Conservation (phyloP, 2,113 vertebrate genomes). For the Catharus fuscescens region DNA sequence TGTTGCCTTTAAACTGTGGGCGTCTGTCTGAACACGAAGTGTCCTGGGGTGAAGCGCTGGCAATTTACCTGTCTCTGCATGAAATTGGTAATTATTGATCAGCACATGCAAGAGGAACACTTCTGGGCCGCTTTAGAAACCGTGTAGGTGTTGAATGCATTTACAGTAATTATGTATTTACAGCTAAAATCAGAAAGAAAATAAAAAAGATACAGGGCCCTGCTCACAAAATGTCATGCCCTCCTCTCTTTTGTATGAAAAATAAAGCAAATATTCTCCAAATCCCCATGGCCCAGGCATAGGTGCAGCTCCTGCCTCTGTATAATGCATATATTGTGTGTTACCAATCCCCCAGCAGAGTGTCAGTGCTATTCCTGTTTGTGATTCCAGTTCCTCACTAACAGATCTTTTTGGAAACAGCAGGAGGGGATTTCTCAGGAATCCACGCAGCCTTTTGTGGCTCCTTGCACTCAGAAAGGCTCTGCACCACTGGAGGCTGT, state of each 20-base stretch:
- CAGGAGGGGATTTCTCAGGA: slow-evolving; percentile 1
- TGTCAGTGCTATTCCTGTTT: background rate
- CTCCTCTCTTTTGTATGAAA: slow-evolving; percentile 14
- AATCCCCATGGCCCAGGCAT: background rate
- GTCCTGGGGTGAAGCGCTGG: slow-evolving; percentile 45
- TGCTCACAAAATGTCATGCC: slow-evolving; percentile 5
- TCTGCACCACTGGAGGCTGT: background rate
- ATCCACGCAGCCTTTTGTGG: background rate
- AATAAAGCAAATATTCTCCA: background rate
- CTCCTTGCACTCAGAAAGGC: background rate
- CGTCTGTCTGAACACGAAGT: slow-evolving; percentile 40
- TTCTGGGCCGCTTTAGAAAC: slow-evolving; percentile 2
- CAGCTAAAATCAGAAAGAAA: slow-evolving; percentile 18
- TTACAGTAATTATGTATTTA: slow-evolving; percentile 58
- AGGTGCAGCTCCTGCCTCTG: background rate
- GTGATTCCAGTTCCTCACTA: background rate
- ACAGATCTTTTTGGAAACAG: background rate
- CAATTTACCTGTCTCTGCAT: slow-evolving; percentile 67
- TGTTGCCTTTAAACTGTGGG: slow-evolving; percentile 39
- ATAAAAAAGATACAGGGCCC: background rate
- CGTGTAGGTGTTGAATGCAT: slow-evolving; percentile 23
- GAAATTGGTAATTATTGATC: slow-evolving; percentile 63
- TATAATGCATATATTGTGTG: background rate
- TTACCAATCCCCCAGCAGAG: background rate
- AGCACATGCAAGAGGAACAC: slow-evolving; percentile 30